Conservation (phyloP, 2,888 invertebrate species). For the Mythimna vitellina region DNA sequence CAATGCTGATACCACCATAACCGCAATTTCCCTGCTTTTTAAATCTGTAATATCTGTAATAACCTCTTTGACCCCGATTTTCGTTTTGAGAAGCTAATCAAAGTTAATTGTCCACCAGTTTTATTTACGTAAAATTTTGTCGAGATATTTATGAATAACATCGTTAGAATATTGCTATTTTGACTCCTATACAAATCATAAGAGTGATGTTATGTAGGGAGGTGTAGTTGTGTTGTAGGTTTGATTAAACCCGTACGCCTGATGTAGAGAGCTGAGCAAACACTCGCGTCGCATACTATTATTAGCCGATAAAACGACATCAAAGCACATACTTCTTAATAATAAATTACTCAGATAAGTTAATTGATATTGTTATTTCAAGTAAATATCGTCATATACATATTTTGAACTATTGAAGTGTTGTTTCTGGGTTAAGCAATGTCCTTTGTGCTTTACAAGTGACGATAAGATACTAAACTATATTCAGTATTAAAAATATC, state of each 20-base stretch:
- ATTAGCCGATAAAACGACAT: constrained; percentile 37
- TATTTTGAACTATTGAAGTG: constrained; percentile 36
- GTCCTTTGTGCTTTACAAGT: constrained; percentile 7
- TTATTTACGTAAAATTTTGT: background rate
- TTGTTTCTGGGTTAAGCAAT: constrained; percentile 18
- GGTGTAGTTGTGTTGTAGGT: constrained; percentile 4
- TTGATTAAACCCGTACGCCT: constrained; percentile 39
- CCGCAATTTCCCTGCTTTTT: too few species aligned
- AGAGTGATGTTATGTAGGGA: constrained; percentile 17
- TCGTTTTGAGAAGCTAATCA: too few species aligned
- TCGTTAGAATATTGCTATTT: background rate
- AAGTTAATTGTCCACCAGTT: too few species aligned
- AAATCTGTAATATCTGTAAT: too few species aligned
- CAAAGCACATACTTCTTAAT: constrained; percentile 11
- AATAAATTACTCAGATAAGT: constrained; percentile 47
- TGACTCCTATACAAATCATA: constrained; percentile 16
- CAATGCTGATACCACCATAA: too few species aligned
- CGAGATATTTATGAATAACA: too few species aligned
- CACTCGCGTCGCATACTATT: constrained; percentile 34
- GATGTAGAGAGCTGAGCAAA: constrained; percentile 38
- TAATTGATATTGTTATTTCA: constrained; percentile 38
- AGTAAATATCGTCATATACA: constrained; percentile 28
- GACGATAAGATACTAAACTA: background rate
- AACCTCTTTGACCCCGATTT: too few species aligned
- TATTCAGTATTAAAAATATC: too few species aligned